These are phyloP conservation scores for Pterocles orientalis DNA, from an alignment of 2,113 vertebrate species.

Conservation along the genomic window DNA sequence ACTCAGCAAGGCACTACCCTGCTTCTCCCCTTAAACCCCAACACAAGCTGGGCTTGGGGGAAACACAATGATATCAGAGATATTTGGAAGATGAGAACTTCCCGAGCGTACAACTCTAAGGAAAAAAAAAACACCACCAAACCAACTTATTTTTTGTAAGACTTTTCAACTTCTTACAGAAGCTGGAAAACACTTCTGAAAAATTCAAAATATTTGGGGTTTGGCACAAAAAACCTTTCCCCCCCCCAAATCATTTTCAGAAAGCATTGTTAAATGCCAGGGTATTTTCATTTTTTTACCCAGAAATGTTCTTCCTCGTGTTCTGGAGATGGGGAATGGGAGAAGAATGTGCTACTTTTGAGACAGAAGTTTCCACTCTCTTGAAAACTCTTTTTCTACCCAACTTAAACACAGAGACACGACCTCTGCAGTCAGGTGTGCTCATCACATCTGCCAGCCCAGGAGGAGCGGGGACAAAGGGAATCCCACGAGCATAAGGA, in stretches of 20 bases:
- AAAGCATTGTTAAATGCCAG: not conserved
- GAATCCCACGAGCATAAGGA: not conserved
- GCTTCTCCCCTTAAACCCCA: not conserved
- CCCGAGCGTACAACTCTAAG: not conserved
- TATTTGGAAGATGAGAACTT: not conserved
- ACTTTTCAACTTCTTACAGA: not conserved
- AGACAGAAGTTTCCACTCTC: not conserved
- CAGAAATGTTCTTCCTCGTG: not conserved
- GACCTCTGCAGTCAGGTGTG: not conserved
- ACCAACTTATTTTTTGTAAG: not conserved
- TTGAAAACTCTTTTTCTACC: not conserved
- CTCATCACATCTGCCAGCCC: not conserved
- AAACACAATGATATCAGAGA: not conserved
- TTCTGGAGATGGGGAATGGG: not conserved
- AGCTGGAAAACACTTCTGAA: not conserved
- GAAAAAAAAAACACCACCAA: not conserved
- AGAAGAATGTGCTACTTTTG: not conserved
- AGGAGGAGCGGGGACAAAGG: not conserved
- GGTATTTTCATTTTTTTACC: not conserved
- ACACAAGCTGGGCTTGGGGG: not conserved
- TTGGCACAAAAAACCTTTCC: not conserved
- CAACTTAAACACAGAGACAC: not conserved
- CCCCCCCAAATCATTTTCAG: not conserved
- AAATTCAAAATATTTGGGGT: slow-evolving; percentile 21
- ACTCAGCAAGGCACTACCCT: not conserved